Conservation (phyloP, 2,888 invertebrate genomes). For the Orthosia incerta region DNA sequence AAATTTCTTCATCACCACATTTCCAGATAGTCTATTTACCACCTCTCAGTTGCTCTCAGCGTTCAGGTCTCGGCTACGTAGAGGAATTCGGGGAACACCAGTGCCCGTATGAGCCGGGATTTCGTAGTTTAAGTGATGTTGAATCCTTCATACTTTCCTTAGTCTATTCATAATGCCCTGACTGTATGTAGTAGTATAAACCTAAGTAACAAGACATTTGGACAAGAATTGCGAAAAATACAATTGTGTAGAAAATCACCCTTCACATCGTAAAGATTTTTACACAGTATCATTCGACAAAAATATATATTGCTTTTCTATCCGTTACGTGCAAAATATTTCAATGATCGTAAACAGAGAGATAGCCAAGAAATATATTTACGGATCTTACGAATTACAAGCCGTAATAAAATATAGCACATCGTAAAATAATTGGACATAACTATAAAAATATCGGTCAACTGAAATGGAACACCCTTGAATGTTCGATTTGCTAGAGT, state of each 20-base stretch:
- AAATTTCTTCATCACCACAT: too few species aligned
- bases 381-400: slow-evolving; percentile 52
- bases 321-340: slow-evolving; percentile 20
- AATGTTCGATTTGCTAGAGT: background rate
- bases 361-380: slow-evolving; percentile 50
- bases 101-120: too few species aligned
- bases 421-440: slow-evolving; percentile 63
- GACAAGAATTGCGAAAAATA: background rate
- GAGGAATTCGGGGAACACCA: too few species aligned
- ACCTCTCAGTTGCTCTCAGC: too few species aligned
- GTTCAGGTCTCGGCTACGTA: too few species aligned
- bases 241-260: background rate
- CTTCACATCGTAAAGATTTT: background rate
- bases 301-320: slow-evolving; percentile 2
- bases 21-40: too few species aligned
- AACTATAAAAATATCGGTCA: slow-evolving; percentile 60
- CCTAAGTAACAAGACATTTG: background rate
- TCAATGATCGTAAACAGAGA: slow-evolving; percentile 46
- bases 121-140: too few species aligned
- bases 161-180: too few species aligned
- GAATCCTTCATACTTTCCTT: too few species aligned
- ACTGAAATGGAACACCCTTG: slow-evolving; percentile 42
- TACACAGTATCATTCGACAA: slow-evolving; percentile 1
- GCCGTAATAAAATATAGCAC: slow-evolving; percentile 57
- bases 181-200: background rate